Conservation (phyloP, 2,113 vertebrate species). For the Cephalopterus ornatus region DNA sequence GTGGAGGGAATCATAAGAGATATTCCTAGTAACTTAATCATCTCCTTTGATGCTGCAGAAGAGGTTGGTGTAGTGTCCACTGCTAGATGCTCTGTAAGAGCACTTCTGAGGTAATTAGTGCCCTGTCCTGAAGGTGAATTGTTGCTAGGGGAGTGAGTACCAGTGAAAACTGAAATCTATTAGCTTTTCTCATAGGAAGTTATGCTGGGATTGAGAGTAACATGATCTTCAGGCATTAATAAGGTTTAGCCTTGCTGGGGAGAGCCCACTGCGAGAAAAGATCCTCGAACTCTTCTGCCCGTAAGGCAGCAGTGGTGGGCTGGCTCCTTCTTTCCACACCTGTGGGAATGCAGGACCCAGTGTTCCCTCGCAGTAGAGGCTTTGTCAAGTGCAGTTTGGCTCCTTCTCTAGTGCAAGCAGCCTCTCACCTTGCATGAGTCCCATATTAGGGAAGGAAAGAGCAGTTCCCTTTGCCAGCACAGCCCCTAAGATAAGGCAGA, state of each 20-base stretch:
- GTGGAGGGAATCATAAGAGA: constrained; percentile 48
- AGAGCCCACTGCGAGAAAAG: not conserved
- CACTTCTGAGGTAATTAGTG: constrained; percentile 15
- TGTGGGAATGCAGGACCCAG: not conserved
- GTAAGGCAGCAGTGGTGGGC: not conserved
- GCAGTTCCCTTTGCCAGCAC: not conserved
- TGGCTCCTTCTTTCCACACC: not conserved
- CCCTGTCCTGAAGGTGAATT: constrained; percentile 26
- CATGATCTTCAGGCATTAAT: not conserved
- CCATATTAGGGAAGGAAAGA: not conserved
- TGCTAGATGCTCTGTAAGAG: not conserved
- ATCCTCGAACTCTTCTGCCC: accelerated
- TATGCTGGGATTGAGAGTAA: not conserved
- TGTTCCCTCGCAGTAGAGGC: not conserved
- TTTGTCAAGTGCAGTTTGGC: not conserved
- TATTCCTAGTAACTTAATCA: constrained; percentile 58
- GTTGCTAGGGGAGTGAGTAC: not conserved
- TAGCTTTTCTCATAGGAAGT: constrained; percentile 20
- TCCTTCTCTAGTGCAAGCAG: not conserved
- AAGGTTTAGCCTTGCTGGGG: not conserved
- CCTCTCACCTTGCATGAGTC: not conserved
- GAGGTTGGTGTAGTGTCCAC: not conserved
- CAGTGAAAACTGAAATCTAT: constrained; percentile 13
- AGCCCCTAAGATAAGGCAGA: not conserved
- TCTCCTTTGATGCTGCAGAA: not conserved